Percentiles rank a stretch among this genome's conserved stretches.
Evolutionary conservation across 2,888 invertebrate genomes (phyloP).

Genomic region (Apamea crenata): DNA sequence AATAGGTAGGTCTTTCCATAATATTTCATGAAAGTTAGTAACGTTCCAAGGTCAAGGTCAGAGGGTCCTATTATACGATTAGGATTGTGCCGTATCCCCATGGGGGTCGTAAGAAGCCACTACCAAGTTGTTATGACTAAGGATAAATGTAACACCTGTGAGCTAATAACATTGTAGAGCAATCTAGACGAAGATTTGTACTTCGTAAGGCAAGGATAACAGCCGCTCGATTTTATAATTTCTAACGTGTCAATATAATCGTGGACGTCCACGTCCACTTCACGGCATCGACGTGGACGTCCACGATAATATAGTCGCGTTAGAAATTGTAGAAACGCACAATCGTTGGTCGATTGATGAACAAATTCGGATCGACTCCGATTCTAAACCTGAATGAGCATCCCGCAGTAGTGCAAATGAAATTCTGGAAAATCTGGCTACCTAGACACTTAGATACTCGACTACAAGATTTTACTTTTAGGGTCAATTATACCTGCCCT

Average conservation of each 20-base stretch:
- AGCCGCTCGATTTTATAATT: too few relatives aligned
- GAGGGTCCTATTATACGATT: constrained; percentile 43
- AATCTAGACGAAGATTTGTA: not conserved
- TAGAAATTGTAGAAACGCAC: not conserved
- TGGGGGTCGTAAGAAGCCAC: constrained; percentile 25
- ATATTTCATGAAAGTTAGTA: not conserved
- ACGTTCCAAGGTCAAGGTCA: constrained; percentile 35
- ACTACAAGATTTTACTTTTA: constrained; percentile 6
- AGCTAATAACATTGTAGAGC: constrained; percentile 24
- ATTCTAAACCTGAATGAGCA: not conserved
- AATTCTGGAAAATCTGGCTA: not conserved
- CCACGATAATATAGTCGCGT: not conserved
- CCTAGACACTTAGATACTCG: not conserved
- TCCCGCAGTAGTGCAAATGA: not conserved
- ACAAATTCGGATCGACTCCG: not conserved
- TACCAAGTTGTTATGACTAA: constrained; percentile 5
- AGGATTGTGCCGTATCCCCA: constrained; percentile 29
- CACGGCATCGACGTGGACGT: not conserved
- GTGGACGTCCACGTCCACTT: too few relatives aligned
- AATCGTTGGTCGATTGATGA: not conserved
- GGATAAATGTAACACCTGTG: constrained; percentile 45
- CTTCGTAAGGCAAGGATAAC: not conserved
- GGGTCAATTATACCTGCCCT: not conserved
- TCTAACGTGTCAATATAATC: too few relatives aligned
- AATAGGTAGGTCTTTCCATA: not conserved